Conservation (phyloP, 2,113 vertebrate genomes). For the Rallus limicola region DNA sequence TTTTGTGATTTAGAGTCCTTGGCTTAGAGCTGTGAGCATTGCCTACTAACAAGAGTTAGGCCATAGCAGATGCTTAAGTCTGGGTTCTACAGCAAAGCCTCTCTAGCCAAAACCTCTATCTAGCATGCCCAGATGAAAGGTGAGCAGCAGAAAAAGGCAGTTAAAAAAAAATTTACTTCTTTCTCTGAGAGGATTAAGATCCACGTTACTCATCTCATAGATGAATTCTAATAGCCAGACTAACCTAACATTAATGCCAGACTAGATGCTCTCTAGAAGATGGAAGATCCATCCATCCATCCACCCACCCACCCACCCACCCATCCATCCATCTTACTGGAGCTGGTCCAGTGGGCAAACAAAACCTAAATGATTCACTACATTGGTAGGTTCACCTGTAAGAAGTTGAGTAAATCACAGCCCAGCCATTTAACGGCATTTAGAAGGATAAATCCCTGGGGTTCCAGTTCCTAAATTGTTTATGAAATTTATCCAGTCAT, state of each 20-base stretch:
- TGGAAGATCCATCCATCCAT: not conserved
- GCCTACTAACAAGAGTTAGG: not conserved
- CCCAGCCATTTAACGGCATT: not conserved
- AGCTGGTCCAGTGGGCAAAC: not conserved
- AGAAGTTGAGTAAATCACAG: not conserved
- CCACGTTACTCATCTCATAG: not conserved
- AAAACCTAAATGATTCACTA: not conserved
- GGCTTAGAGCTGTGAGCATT: not conserved
- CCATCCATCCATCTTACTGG: not conserved
- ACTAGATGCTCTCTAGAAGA: not conserved
- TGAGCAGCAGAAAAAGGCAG: not conserved
- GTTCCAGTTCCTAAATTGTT: not conserved
- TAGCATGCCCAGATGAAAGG: not conserved
- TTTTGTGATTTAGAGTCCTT: not conserved
- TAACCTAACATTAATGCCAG: not conserved
- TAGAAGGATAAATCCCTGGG: not conserved
- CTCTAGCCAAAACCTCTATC: not conserved
- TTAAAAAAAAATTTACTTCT: not conserved
- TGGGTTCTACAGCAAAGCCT: not conserved
- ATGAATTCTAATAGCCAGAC: not conserved
- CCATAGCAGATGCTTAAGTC: not conserved
- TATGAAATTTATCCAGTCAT: not conserved
- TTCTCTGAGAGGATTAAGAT: not conserved
- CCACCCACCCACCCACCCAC: too few relatives aligned
- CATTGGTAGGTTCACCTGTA: rapidly evolving